Percentiles rank a stretch among this genome's conserved stretches.
phyloP scores from a whole-genome alignment of 2,113 vertebrate genomes.

The Euleptes europaea region DNA sequence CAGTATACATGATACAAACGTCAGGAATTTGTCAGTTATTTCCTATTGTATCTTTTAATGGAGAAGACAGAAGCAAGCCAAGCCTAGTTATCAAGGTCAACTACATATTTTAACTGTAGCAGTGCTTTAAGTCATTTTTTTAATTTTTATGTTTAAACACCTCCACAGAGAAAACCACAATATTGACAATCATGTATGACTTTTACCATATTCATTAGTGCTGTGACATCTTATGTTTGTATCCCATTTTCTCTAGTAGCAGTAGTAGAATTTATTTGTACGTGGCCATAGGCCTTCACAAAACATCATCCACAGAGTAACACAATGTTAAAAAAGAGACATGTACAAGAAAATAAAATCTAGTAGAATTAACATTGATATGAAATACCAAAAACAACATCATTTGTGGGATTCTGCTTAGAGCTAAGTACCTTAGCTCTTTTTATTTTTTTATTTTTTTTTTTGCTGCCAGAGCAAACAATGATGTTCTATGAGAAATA shows the following conservation, averaged over 20 bases:
- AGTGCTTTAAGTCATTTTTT: conserved; percentile 77
- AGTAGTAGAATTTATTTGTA: no score
- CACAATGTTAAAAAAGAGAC: no score
- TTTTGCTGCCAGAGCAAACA: no score
- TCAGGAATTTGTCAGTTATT: conserved; percentile 8
- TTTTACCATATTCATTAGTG: conserved; percentile 67
- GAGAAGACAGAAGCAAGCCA: conserved; percentile 31
- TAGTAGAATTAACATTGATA: no score
- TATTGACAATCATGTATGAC: conserved; percentile 70
- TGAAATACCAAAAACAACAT: no score
- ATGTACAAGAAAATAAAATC: no score
- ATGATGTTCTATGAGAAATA: no score
- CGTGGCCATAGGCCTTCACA: no score
- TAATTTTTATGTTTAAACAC: conserved; percentile 78
- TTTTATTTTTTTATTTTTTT: no score
- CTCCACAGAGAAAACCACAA: conserved; percentile 79
- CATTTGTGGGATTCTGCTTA: no score
- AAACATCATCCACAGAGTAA: no score
- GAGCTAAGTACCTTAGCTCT: no score
- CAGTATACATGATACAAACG: neutral
- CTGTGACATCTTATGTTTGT: conserved; percentile 79
- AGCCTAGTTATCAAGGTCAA: conserved; percentile 54
- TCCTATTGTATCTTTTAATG: neutral
- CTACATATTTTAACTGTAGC: conserved; percentile 38
- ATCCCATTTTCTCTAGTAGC: conserved; percentile 66